Evolutionary conservation across 2,113 vertebrate genomes (phyloP), one percentile per base, ranked within the genome.

Genomic region (Melanotaenia duboulayi): DNA sequence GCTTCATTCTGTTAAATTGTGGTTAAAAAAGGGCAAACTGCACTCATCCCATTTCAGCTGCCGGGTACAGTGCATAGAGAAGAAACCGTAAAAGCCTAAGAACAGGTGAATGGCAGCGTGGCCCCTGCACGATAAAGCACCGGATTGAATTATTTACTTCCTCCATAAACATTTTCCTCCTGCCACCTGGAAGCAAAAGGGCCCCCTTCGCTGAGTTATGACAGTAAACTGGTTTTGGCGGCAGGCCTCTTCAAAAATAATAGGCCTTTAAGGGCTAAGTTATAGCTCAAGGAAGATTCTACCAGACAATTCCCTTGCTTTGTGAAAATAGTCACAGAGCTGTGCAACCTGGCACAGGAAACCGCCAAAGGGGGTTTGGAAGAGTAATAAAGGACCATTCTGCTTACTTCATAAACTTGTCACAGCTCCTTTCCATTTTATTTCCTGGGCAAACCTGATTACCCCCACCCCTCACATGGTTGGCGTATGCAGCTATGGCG

Each of bases 391-490:
- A 95, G 91, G 93, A 90, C 92, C 91, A 92, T 94, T 95, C 94
- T 95, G 95, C 94, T 96, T 95, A 95, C 95, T 96, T 97, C 93
- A 96, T 97, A 96, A 97, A 97, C 94, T 96, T 96, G 95, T 96
- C 96, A 95, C 75, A 93, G 86, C 72, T 80, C 69, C 94, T 95
- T 90, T 95, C 95, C 94, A 95, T 97, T 97, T 96, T 94, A 95
- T 96, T 96, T 95, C 58, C 84, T 81, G 91, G 94, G 85, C 95
- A 96, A 96, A 96, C 95, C 92, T 80, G 93, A 95, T 97, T 95
- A 95, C 94, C 93, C 90, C 91, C 86, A 20, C 7, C 51, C 92
- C 78, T 24, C 14, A 0, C 92, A 95, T 48, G 17, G 16, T 92
- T 92, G 93, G 94, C 92, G 87, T 91, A 94, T 92, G 93, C 94